Evolutionary conservation across 2,113 vertebrate genomes (phyloP), one percentile per base, ranked within the genome.

Genomic region (Lipotes vexillifer): DNA sequence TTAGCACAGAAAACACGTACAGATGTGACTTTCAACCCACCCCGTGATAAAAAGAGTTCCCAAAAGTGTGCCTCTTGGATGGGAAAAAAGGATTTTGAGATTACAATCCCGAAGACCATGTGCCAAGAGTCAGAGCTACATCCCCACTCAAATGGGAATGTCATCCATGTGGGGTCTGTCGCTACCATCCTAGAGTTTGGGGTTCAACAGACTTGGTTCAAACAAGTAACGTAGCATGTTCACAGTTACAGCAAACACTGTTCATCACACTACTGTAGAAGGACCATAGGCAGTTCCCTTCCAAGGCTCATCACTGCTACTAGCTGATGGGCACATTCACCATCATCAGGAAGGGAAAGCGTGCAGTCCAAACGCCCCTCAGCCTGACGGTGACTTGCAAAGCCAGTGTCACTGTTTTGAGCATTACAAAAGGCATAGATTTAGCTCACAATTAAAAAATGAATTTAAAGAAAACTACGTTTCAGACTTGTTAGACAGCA

Each of bases 1-100:
- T 99, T 99, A 99, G 98, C 98, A 99, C 98, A 98, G 98, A 98
- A 98, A 98, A 99, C 99, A 99, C 98, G 97, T 98, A 98, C 96
- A 96, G 98, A 94, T 81, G 8, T 44, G 89, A 98, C 95, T 87
- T 33, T 90, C 95, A 95, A 96, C 95, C 95, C 75, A 85, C 97
- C 97, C 98, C 96, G 46, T 82, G 97, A 69, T 88, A 96, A 97
- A 97, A 96, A 90, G 95, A 96, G 94, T 94, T 97, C 96, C 46
- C 57, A 69, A 94, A 98, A 38, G 90, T 94, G 93, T 97, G 96
- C 84, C 20, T 88, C 23, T 13, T 96, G 96, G 85, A 96, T 12
- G 55, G 20, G 90, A 93, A 82, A 84, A 85, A 97, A 85, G 49
- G 81, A 95, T 96, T 96, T 97, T 29, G 29, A 93, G 57, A 92